A percentile compares a stretch with the other conserved stretches of the same genome.
Conservation (phyloP, 2,888 invertebrate species). For the Dasysyrphus albostriatus region DNA sequence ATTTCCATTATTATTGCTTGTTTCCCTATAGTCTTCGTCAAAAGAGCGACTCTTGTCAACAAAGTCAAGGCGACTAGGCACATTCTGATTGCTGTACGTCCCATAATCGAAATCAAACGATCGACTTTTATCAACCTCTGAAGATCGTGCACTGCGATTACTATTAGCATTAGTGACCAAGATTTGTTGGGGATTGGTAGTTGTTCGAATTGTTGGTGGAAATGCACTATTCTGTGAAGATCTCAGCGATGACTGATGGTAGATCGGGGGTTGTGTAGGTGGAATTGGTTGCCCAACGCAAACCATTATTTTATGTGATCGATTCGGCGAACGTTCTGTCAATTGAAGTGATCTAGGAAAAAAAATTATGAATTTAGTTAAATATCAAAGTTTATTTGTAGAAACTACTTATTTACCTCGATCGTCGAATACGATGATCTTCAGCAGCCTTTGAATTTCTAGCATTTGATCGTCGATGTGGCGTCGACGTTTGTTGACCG, state of each 20-base stretch:
- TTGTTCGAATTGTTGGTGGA: constrained; percentile 80
- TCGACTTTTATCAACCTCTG: constrained; percentile 82
- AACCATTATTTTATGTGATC: constrained; percentile 82
- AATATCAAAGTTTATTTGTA: constrained; percentile 20
- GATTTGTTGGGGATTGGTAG: constrained; percentile 77
- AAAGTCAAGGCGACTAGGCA: constrained; percentile 80
- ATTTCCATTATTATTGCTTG: constrained; percentile 79
- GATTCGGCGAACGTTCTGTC: constrained; percentile 86
- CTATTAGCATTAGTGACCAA: constrained; percentile 76
- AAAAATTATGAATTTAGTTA: neutral
- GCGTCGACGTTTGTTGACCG: constrained; percentile 33
- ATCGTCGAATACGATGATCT: constrained; percentile 83
- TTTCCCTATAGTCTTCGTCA: constrained; percentile 83
- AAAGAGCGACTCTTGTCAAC: constrained; percentile 83
- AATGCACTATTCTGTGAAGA: constrained; percentile 78
- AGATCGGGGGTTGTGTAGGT: constrained; percentile 72
- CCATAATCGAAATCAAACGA: constrained; percentile 83
- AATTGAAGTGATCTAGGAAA: constrained; percentile 86
- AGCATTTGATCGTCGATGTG: constrained; percentile 80
- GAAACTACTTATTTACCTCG: constrained; percentile 79
- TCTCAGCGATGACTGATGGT: constrained; percentile 77
- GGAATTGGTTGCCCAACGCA: constrained; percentile 78
- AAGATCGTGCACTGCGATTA: constrained; percentile 63
- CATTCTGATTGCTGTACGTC: constrained; percentile 80
- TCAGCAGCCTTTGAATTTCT: constrained; percentile 81